Evolutionary conservation across 2,797 vertebrate genomes (phyloP).

Genomic region (Chiloscyllium punctatum): DNA sequence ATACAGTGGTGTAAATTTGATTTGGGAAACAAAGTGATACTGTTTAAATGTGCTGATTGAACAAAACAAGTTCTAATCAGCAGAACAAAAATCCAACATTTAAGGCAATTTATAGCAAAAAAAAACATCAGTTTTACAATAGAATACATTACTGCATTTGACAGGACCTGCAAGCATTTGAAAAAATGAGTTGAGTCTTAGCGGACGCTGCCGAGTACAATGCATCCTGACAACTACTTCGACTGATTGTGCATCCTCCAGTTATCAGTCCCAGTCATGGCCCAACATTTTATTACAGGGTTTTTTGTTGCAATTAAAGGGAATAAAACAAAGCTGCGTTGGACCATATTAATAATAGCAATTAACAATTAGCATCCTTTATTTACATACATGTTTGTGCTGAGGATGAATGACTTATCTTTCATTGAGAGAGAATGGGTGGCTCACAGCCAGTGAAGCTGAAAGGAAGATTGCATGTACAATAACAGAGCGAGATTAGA

Average conservation of each 20-base stretch:
- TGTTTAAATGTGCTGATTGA: background rate
- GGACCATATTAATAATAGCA: slow-evolving; percentile 29
- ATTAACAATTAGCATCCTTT: slow-evolving; percentile 7
- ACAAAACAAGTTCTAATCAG: background rate
- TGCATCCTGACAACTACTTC: slow-evolving; percentile 11
- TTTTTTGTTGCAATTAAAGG: slow-evolving; percentile 6
- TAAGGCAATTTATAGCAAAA: slow-evolving; percentile 22
- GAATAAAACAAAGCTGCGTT: background rate
- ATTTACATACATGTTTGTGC: slow-evolving; percentile 25
- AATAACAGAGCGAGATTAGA: background rate
- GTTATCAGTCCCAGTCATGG: slow-evolving; percentile 28
- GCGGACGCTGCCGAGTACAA: background rate
- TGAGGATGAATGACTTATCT: slow-evolving; percentile 35
- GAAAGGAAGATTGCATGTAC: slow-evolving; percentile 30
- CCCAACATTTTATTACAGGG: background rate
- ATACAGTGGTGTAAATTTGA: background rate
- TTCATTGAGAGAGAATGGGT: slow-evolving; percentile 25
- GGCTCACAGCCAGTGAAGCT: slow-evolving; percentile 13
- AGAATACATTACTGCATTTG: slow-evolving; percentile 16
- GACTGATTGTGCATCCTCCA: background rate
- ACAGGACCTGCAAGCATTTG: slow-evolving; percentile 19
- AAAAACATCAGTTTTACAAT: background rate
- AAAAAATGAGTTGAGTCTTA: background rate
- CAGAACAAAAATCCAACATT: background rate
- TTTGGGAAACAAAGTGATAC: background rate